Base-by-base conservation (phyloP, 2,113 vertebrate species). In the Tetrao urogallus region DNA sequence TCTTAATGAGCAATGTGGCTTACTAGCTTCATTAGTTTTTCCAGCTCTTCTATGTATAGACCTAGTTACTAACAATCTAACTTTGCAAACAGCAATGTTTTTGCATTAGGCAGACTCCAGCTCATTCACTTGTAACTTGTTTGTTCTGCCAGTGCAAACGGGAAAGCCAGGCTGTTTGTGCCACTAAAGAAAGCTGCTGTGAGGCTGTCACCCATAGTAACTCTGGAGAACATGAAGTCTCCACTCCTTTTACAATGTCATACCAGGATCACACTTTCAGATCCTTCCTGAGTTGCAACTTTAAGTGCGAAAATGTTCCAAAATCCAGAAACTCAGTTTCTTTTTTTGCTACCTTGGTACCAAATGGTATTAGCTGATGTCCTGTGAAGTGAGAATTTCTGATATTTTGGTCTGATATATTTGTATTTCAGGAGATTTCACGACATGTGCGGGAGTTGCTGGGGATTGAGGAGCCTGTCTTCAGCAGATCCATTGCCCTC, bases 361-460 rank as follows among this genome's bases (percentile, higher is more conserved):
- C 43, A 27, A 76, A 61, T 54, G 20, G 15, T 63, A 61, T 76
- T 82, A 71, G n/a, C 54, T 91, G 52, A 85, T 77, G 11, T 70
- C 77, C 82, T 42, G 5, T 76, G 54, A 90, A 83, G 84, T 60
- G 57, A 90, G 30, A 32, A 92, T 58, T 82, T 66, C 83, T 85
- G 88, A 16, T 94, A n/a, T 90, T 78, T 76, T 88, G 57, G 30
- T 77, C 50, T 50, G 48, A 50, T 50, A 50, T 50, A 24, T 50
- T 96, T 97, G 65, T 57, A 27, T 98, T 97, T 85, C 98, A 99
- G 99, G 96, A 91, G 57, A 98, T 99, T 96, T 98, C 98, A 73
- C 92, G 5, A 27, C 96, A 95, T 0, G 97, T 98, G 14, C 97
- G 97, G 12, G 94, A 98, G 54, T 95, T 99, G 61, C 97, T 99